phyloP scores from a whole-genome alignment of 2,888 invertebrate species.

The Antitype chi region DNA sequence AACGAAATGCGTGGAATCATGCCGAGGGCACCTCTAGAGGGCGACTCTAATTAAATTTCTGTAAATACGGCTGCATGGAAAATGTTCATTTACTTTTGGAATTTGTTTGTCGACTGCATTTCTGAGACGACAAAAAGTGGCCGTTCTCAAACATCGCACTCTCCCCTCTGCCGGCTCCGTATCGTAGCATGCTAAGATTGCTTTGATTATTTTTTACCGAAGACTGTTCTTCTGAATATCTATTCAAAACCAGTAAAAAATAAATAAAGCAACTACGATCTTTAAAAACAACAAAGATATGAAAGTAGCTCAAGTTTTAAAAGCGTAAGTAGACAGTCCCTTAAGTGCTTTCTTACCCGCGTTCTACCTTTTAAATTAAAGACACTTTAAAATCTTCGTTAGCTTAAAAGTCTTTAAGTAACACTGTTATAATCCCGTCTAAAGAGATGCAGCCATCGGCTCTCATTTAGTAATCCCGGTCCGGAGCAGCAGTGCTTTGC shows the following conservation, averaged over 20 bases:
- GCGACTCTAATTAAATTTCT: slow-evolving; percentile 80
- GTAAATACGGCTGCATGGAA: slow-evolving; percentile 75
- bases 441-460: slow-evolving; percentile 44
- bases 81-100: slow-evolving; percentile 74
- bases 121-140: slow-evolving; percentile 55
- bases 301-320: background rate
- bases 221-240: slow-evolving; percentile 7
- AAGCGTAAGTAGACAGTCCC: slow-evolving; percentile 19
- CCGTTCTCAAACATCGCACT: slow-evolving; percentile 25
- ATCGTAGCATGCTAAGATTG: slow-evolving; percentile 22
- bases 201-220: slow-evolving; percentile 39
- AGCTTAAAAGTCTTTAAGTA: slow-evolving; percentile 44
- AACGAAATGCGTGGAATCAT: slow-evolving; percentile 72
- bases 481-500: slow-evolving; percentile 21
- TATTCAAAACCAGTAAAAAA: slow-evolving; percentile 3
- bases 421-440: slow-evolving; percentile 47
- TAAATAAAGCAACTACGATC: slow-evolving; percentile 11
- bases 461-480: slow-evolving; percentile 49
- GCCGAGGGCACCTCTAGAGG: slow-evolving; percentile 67
- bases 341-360: slow-evolving; percentile 46
- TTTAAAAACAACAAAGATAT: background rate
- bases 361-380: slow-evolving; percentile 31
- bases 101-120: slow-evolving; percentile 73
- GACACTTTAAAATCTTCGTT: slow-evolving; percentile 51
- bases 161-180: slow-evolving; percentile 13